Evolutionary conservation across 2,797 vertebrate species (phyloP).

Genomic region (Sebastes miniatus): DNA sequence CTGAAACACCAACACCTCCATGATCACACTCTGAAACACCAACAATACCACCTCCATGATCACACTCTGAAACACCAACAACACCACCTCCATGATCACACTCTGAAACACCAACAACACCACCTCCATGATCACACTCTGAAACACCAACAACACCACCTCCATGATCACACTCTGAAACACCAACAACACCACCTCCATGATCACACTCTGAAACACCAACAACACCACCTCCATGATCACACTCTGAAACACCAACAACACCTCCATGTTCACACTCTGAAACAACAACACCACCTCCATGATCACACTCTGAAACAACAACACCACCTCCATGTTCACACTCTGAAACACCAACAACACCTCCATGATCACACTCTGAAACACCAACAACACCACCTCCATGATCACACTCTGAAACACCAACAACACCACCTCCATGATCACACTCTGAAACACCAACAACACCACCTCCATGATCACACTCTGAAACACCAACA

Average conservation of each 20-base stretch:
- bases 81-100: constrained; percentile 66
- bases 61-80: constrained; percentile 75
- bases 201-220: constrained; percentile 83
- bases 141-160: constrained; percentile 53
- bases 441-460: constrained; percentile 83
- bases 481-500: too few species aligned
- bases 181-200: constrained; percentile 17
- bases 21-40: too few species aligned
- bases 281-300: constrained; percentile 59
- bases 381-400: constrained; percentile 53
- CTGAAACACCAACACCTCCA: constrained; percentile 68
- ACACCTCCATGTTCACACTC: too few species aligned
- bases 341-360: constrained; percentile 78
- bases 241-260: too few species aligned
- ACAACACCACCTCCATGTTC: constrained; percentile 59
- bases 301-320: constrained; percentile 81
- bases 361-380: too few species aligned
- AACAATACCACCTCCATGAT: constrained; percentile 52
- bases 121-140: too few species aligned
- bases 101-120: constrained; percentile 75
- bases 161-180: constrained; percentile 82
- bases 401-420: constrained; percentile 82
- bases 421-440: constrained; percentile 17
- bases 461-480: too few species aligned
- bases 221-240: too few species aligned